Conservation (phyloP, 1,140 invertebrate species). For the Nebria ingens region DNA sequence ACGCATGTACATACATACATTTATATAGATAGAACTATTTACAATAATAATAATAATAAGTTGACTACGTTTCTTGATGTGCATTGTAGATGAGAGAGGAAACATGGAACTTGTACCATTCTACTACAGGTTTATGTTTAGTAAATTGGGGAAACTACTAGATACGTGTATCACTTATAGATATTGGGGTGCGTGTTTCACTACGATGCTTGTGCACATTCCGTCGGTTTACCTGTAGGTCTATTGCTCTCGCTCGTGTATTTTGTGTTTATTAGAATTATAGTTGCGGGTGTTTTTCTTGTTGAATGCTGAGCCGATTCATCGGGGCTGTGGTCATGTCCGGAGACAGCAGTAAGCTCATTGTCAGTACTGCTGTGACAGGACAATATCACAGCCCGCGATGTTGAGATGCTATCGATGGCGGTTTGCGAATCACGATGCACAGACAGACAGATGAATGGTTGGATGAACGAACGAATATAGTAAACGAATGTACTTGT, state of each 20-base stretch:
- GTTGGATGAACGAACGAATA: constrained; percentile 20
- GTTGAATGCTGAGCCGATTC: neutral
- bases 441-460: constrained; percentile 13
- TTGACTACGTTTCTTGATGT: neutral
- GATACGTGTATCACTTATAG: neutral
- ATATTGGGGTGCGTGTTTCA: neutral
- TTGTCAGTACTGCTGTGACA: constrained; percentile 82
- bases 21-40: neutral
- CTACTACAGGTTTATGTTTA: neutral
- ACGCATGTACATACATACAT: too few species aligned
- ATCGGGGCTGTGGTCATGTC: constrained; percentile 59
- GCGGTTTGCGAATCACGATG: constrained; percentile 12
- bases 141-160: neutral
- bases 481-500: neutral
- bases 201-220: constrained; percentile 1
- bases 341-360: constrained; percentile 73
- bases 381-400: constrained; percentile 75
- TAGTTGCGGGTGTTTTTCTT: neutral
- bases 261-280: too few species aligned
- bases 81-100: neutral
- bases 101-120: neutral
- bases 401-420: constrained; percentile 25
- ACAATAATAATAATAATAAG: neutral
- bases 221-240: neutral
- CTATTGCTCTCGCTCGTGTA: too few species aligned